Evolutionary conservation across 2,888 invertebrate species (phyloP).

Genomic region (Apamea anceps): DNA sequence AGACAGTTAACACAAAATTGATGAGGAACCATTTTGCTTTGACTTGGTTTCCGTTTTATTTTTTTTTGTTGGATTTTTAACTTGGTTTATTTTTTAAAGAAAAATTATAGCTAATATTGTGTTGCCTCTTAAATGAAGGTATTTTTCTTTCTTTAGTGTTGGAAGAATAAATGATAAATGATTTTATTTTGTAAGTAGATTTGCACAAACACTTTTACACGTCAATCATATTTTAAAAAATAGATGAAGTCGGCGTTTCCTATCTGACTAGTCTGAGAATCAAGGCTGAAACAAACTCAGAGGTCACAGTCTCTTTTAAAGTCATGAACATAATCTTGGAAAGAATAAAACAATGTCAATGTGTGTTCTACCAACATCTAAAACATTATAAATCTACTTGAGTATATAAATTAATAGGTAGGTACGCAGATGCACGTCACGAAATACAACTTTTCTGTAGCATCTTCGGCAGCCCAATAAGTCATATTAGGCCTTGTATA

Average conservation of each 20-base stretch:
- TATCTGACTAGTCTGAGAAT: too few relatives aligned
- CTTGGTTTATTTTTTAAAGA: conserved; percentile 2
- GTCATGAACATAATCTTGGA: not conserved
- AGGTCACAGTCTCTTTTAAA: too few relatives aligned
- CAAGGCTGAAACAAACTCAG: too few relatives aligned
- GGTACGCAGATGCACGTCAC: too few relatives aligned
- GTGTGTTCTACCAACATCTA: not conserved
- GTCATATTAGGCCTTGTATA: not conserved
- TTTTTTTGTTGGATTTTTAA: conserved; percentile 11
- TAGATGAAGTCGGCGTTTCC: too few relatives aligned
- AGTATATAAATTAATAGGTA: not conserved
- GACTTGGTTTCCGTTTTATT: conserved; percentile 13
- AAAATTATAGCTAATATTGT: not conserved
- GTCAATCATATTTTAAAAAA: too few relatives aligned
- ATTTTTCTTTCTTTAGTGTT: not conserved
- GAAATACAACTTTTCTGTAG: not conserved
- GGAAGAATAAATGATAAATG: too few relatives aligned
- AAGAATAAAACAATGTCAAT: not conserved
- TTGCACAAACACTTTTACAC: too few relatives aligned
- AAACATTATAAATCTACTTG: not conserved
- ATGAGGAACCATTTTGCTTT: conserved; percentile 37
- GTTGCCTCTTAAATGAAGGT: not conserved
- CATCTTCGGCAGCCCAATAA: not conserved
- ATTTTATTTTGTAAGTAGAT: too few relatives aligned
- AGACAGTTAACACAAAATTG: conserved; percentile 38